These are phyloP conservation scores for Halyomorpha halys DNA, from an alignment of 1,140 invertebrate genomes.

Conservation along the genomic window DNA sequence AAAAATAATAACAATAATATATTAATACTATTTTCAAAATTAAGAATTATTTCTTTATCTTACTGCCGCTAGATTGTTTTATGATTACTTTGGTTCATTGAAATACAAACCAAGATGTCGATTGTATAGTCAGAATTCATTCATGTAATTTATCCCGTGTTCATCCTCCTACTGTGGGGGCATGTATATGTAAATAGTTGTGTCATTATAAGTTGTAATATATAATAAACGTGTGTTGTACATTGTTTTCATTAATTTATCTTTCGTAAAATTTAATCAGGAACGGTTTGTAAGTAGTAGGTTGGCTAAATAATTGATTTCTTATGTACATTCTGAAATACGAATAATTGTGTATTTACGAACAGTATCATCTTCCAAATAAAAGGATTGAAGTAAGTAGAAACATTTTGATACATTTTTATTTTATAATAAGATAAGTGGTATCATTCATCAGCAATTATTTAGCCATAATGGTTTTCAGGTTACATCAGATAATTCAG, in stretches of 20 bases:
- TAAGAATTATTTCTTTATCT: background rate
- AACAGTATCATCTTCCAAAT: background rate
- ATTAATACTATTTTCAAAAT: background rate
- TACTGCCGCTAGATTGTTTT: no score
- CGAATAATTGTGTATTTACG: slow-evolving; percentile 8
- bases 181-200: slow-evolving; percentile 31
- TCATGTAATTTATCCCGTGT: slow-evolving; percentile 30
- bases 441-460: background rate
- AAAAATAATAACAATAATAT: background rate
- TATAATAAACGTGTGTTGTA: slow-evolving; percentile 28
- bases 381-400: slow-evolving; percentile 2
- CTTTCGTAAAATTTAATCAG: slow-evolving; percentile 4
- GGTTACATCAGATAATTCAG: slow-evolving; percentile 15
- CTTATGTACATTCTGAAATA: slow-evolving; percentile 4
- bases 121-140: slow-evolving; percentile 29
- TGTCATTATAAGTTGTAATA: slow-evolving; percentile 29
- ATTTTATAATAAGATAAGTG: no score
- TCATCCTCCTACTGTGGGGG: slow-evolving; percentile 29
- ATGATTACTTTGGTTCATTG: background rate
- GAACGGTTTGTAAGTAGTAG: background rate
- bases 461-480: slow-evolving; percentile 4
- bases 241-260: slow-evolving; percentile 17
- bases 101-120: slow-evolving; percentile 29
- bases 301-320: slow-evolving; percentile 9
- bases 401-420: background rate